phyloP scores from a whole-genome alignment of 2,797 vertebrate genomes.

The Mastacembelus armatus region DNA sequence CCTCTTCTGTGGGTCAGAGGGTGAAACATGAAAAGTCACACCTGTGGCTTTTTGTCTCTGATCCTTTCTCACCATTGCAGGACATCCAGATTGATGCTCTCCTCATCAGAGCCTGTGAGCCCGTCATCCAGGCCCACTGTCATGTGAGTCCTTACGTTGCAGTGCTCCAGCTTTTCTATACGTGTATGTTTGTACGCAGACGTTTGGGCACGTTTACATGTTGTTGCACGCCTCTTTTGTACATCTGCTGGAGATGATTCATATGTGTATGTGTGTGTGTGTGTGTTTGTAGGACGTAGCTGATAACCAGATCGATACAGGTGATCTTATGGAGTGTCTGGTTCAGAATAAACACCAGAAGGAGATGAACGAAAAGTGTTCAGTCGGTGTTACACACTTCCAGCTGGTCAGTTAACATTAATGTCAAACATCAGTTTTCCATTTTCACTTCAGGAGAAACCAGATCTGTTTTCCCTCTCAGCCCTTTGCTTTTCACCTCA shows the following conservation, averaged over 20 bases:
- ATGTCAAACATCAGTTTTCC: neutral
- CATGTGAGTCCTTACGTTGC: conserved; percentile 84
- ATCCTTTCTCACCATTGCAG: conserved; percentile 70
- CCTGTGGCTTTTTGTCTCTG: neutral
- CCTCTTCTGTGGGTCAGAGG: too few species aligned
- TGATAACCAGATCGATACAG: conserved; percentile 95
- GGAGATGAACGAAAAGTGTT: conserved; percentile 97
- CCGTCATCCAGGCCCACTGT: conserved; percentile 93
- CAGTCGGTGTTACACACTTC: conserved; percentile 94
- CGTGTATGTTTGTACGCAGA: neutral
- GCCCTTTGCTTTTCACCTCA: too few species aligned
- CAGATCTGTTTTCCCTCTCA: too few species aligned
- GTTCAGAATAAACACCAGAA: conserved; percentile 98
- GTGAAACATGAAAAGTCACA: neutral
- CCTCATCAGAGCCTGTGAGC: conserved; percentile 94
- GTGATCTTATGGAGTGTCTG: conserved; percentile 96
- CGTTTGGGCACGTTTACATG: neutral
- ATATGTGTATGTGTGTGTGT: conserved; percentile 1
- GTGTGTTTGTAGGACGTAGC: conserved; percentile 87
- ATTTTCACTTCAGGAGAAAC: neutral
- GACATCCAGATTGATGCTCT: conserved; percentile 97
- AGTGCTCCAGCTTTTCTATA: neutral
- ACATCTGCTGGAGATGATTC: neutral
- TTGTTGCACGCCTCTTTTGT: too few species aligned
- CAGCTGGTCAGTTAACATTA: conserved; percentile 91